Percentiles rank a stretch among this genome's conserved stretches.
These are phyloP conservation scores for Sylvicola cinctus DNA, from an alignment of 2,888 invertebrate species.

Conservation along the genomic window DNA sequence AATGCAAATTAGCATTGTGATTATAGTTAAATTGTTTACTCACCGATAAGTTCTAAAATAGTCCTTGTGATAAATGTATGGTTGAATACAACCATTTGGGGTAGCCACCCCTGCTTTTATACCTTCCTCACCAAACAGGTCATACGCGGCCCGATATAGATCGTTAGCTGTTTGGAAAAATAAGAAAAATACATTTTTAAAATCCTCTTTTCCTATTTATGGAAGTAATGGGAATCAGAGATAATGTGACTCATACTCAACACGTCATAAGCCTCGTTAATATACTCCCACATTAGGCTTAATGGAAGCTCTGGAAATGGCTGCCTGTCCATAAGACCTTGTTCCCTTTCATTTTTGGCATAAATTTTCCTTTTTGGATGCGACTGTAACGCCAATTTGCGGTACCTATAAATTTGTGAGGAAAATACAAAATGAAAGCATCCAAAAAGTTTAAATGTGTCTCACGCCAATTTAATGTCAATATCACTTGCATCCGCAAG, in stretches of 20 bases:
- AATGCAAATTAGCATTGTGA: slow-evolving; percentile 2
- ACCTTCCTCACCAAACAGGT: slow-evolving; percentile 78
- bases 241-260: slow-evolving; percentile 22
- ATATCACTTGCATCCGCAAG: slow-evolving; percentile 38
- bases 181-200: no score
- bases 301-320: slow-evolving; percentile 14
- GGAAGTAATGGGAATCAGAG: not conserved
- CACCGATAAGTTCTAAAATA: slow-evolving; percentile 47
- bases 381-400: slow-evolving; percentile 28
- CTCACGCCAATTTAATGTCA: slow-evolving; percentile 48
- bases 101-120: slow-evolving; percentile 60
- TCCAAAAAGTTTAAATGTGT: slow-evolving; percentile 13
- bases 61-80: slow-evolving; percentile 66
- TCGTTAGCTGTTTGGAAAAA: slow-evolving; percentile 27
- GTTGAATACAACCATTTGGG: slow-evolving; percentile 42
- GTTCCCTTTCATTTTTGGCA: slow-evolving; percentile 33
- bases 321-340: slow-evolving; percentile 10
- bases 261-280: slow-evolving; percentile 65
- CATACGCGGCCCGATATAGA: slow-evolving; percentile 52
- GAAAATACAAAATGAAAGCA: not conserved
- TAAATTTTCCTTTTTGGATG: slow-evolving; percentile 25
- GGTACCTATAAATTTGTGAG: slow-evolving; percentile 12
- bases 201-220: no score
- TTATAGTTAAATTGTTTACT: not conserved
- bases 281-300: slow-evolving; percentile 18